Evolutionary conservation across 2,888 invertebrate genomes (phyloP), one percentile per base, ranked within the genome.

Genomic region (Epinotia bilunana): DNA sequence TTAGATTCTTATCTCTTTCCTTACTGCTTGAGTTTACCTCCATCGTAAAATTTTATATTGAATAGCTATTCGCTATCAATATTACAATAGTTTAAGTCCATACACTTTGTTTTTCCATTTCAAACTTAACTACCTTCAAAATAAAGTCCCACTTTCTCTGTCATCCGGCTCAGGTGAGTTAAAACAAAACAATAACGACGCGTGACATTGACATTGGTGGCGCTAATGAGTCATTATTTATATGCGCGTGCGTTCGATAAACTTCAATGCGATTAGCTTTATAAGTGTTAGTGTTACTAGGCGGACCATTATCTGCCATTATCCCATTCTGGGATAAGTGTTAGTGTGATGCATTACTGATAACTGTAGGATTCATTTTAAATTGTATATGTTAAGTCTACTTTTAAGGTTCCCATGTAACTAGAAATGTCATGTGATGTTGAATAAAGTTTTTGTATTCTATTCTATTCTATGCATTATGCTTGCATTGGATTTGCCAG

Each of bases 131-230:
- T 6, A 53, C n/a, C n/a, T 53, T n/a, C 2, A n/a, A 53, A 53
- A n/a, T 3, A 53, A 53, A 16, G 53, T 53, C n/a, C 13, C 1
- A 53, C 3, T 53, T 53, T 1, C 16, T 49, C 12, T 16, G 49
- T 49, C 53, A 53, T 53, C 7, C 53, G n/a, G n/a, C 53, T 53
- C 13, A n/a, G 53, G 53, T 53, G 6, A 7, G 53, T 46, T 20
- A 63, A 43, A 63, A 64, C 64, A 53, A 62, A 61, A 76, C 65
- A 71, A 72, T 55, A 39, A 39, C 61, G 60, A 75, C 77, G 78
- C 81, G 81, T 80, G 84, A 84, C 89, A 87, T 87, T 89, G 90
- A 89, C 89, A 88, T 88, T 90, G 89, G 83, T 82, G 82, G 79
- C 77, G 79, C 82, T 87, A 87, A 85, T 88, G 86, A 87, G 78